These are phyloP conservation scores for Choristoneura rosaceana DNA, from an alignment of 2,888 invertebrate genomes.

Conservation along the genomic window DNA sequence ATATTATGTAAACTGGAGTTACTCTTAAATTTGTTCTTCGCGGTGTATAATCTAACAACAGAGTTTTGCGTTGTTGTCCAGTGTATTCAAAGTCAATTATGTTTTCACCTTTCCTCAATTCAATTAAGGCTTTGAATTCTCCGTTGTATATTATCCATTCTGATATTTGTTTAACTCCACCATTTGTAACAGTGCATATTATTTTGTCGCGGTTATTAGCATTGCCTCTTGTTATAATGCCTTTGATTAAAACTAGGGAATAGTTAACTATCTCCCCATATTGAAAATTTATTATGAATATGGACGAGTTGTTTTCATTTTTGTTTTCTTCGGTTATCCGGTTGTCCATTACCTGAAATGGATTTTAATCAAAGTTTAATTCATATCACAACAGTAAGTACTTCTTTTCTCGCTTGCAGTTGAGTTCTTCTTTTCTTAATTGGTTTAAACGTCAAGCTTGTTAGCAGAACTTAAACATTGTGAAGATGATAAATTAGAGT, in stretches of 20 bases:
- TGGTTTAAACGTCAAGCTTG: conserved; percentile 39
- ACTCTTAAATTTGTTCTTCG: conserved; percentile 86
- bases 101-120: conserved; percentile 88
- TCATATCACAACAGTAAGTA: conserved; percentile 29
- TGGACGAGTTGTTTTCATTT: conserved; percentile 75
- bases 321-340: conserved; percentile 73
- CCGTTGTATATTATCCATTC: conserved; percentile 88
- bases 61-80: conserved; percentile 69
- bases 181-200: conserved; percentile 72
- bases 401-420: conserved; percentile 32
- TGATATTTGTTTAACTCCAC: conserved; percentile 69
- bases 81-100: conserved; percentile 86
- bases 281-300: conserved; percentile 86
- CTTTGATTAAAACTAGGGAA: conserved; percentile 87
- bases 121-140: conserved; percentile 89
- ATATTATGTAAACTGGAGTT: conserved; percentile 93
- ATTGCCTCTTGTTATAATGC: conserved; percentile 81
- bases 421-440: conserved; percentile 30
- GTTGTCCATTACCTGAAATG: conserved; percentile 84
- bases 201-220: conserved; percentile 74
- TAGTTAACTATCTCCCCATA: conserved; percentile 86
- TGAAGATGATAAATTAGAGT: conserved; percentile 49
- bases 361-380: conserved; percentile 47
- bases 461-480: conserved; percentile 23
- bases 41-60: conserved; percentile 85